Base-by-base conservation (phyloP, 2,113 vertebrate species). In the Thinocorus orbignyianus region DNA sequence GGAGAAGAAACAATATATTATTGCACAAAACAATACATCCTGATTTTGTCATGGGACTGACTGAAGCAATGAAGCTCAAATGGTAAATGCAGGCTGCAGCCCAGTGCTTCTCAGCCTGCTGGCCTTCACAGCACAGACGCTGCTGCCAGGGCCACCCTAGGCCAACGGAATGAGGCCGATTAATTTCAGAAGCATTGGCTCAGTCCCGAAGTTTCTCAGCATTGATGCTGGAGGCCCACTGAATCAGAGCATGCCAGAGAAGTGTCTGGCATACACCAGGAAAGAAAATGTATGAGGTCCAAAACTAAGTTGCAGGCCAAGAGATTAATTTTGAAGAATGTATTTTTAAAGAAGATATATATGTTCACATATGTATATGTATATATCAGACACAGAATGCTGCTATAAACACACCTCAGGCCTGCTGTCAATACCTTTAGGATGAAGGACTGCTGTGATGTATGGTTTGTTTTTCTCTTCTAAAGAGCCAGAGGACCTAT, bases 121-220 rank as follows among this genome's bases (percentile, higher is more conserved):
- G 81, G 90, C 73, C 79, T 81, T 64, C 68, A 19, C 11, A 15
- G 31, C 2, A 1, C 28, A 39, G 30, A 49, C 1, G 0, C 13
- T 58, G 58, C 64, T 88, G 62, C 77, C 95, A 94, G 64, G 64
- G 62, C 66, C 76, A 96, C 66, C 79, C 37, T 11, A 7, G 23
- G 48, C 57, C 84, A 79, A 65, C 20, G 5, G 78, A 85, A 74
- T 16, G 64, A 81, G 20, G 39, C 51, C 1, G 2, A 81, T 57
- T 57, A 10, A 92, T 93, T 96, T 86, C 69, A 77, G 60, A 95
- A 64, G 42, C 82, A 55, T 39, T 93, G 86, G 71, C 73, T 93
- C 54, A 39, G 61, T 37, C 77, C 26, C 2, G 9, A 10, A 1
- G 2, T 54, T 86, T 93, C 77, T 49, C 65, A 91, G 69, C 8